phyloP scores from a whole-genome alignment of 2,797 vertebrate genomes.

The Silurus lanzhouensis region DNA sequence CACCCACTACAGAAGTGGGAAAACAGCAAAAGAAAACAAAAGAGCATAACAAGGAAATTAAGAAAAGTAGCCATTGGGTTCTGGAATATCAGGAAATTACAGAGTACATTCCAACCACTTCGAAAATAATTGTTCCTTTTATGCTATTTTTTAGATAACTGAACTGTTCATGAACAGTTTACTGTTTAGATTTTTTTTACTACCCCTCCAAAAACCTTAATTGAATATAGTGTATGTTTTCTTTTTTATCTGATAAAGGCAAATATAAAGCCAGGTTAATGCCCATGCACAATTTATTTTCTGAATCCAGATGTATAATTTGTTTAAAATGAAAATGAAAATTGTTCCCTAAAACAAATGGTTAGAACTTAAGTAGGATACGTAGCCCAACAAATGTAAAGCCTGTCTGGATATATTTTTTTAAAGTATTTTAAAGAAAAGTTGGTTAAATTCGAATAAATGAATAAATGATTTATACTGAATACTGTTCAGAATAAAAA shows the following conservation, averaged over 20 bases:
- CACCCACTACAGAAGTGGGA: slow-evolving; percentile 73
- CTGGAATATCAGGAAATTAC: neutral
- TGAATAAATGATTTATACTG: neutral
- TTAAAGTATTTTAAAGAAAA: neutral
- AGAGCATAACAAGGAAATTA: neutral
- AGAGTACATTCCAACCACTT: neutral
- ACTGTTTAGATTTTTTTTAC: too few species aligned
- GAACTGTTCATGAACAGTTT: neutral
- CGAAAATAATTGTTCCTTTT: neutral
- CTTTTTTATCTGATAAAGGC: neutral
- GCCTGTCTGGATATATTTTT: neutral
- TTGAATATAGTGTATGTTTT: neutral
- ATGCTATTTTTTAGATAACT: neutral
- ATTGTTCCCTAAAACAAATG: neutral
- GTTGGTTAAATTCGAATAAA: neutral
- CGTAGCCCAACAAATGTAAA: neutral
- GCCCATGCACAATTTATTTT: neutral
- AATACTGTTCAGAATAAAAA: neutral
- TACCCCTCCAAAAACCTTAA: neutral
- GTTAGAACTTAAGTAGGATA: neutral
- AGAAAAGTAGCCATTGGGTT: neutral
- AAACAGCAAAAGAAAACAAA: slow-evolving; percentile 10
- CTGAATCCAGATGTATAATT: neutral
- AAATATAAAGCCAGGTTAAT: neutral
- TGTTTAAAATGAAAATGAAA: too few species aligned